Conservation (phyloP, 1,140 invertebrate genomes). For the Zophobas atratus region DNA sequence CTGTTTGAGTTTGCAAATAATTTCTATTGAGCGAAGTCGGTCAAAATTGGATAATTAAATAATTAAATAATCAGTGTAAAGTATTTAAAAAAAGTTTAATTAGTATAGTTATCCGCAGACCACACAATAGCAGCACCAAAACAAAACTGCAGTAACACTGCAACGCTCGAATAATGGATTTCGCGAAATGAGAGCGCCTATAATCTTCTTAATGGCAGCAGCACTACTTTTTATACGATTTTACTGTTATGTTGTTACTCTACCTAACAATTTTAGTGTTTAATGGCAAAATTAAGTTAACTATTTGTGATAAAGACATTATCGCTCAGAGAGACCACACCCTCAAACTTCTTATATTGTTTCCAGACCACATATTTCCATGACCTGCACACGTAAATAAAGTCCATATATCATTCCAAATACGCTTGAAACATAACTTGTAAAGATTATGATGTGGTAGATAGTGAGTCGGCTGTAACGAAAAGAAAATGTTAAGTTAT, state of each 20-base stretch:
- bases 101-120: too few relatives aligned
- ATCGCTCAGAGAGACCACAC: constrained; percentile 25
- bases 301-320: constrained; percentile 36
- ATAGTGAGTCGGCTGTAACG: constrained; percentile 1
- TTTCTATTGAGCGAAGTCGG: neutral
- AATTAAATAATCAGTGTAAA: too few relatives aligned
- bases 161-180: constrained; percentile 6
- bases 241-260: constrained; percentile 13
- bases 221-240: constrained; percentile 1
- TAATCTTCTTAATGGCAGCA: constrained; percentile 1
- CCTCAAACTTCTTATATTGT: constrained; percentile 34
- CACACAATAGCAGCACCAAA: too few relatives aligned
- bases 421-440: constrained; percentile 35
- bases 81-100: too few relatives aligned
- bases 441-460: constrained; percentile 37
- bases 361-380: constrained; percentile 41
- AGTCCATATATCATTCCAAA: constrained; percentile 40
- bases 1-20: neutral
- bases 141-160: neutral
- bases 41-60: too few relatives aligned
- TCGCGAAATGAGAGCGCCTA: neutral
- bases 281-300: constrained; percentile 28
- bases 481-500: constrained; percentile 41
- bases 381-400: constrained; percentile 41
- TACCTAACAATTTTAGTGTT: constrained; percentile 7